phyloP scores from a whole-genome alignment of 2,113 vertebrate genomes.

The Proteles cristata region DNA sequence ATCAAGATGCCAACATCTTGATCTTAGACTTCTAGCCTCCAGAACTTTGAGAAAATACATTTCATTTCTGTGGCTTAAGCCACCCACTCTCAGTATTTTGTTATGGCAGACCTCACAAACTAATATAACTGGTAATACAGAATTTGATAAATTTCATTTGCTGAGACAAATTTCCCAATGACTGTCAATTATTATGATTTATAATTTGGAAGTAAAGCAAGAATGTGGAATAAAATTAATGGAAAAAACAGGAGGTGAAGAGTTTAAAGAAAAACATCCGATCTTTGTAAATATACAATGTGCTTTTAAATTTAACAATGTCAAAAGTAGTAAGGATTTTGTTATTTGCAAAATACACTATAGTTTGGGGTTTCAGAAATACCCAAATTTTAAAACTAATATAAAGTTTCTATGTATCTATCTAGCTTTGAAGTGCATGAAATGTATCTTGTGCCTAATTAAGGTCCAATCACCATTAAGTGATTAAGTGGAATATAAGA shows the following conservation, averaged over 20 bases:
- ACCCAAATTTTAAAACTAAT: neutral
- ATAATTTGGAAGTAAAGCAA: constrained; percentile 57
- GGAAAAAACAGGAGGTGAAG: constrained; percentile 37
- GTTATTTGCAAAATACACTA: constrained; percentile 35
- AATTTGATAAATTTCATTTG: constrained; percentile 26
- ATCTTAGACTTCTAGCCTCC: neutral
- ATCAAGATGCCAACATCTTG: neutral
- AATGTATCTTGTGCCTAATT: constrained; percentile 18
- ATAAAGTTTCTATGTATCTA: neutral
- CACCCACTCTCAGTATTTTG: neutral
- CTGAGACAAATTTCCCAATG: neutral
- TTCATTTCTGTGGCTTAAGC: neutral
- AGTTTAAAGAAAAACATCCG: constrained; percentile 71
- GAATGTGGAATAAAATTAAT: constrained; percentile 41
- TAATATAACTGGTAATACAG: neutral
- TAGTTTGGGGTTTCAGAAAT: constrained; percentile 34
- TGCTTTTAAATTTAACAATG: neutral
- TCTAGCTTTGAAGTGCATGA: constrained; percentile 53
- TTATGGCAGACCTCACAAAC: neutral
- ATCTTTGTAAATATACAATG: constrained; percentile 19
- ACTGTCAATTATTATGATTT: neutral
- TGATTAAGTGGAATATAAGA: constrained; percentile 8
- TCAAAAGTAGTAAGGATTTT: constrained; percentile 45
- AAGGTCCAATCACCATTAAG: constrained; percentile 53
- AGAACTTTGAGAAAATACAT: neutral